Conservation (phyloP, 2,797 vertebrate species). For the Synaphobranchus kaupii region DNA sequence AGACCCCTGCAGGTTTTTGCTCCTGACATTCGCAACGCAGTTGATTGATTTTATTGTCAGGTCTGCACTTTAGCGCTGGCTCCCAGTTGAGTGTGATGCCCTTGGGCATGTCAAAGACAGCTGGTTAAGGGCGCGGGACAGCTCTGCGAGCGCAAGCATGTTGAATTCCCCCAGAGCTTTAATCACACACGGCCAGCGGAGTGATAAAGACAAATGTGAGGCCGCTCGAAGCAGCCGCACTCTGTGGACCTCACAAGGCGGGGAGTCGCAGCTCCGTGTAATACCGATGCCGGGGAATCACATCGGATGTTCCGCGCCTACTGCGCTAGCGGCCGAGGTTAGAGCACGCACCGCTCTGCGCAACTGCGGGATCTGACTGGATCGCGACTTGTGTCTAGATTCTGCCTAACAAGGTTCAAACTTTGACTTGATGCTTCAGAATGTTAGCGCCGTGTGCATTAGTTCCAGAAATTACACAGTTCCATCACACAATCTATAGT, state of each 20-base stretch:
- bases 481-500: not conserved
- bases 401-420: not conserved
- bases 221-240: not conserved
- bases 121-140: not conserved
- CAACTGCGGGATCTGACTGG: not conserved
- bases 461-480: not conserved
- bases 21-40: not conserved
- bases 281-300: not conserved
- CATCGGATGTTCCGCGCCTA: not conserved
- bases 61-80: not conserved
- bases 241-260: not conserved
- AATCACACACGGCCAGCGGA: not conserved
- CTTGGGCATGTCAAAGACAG: not conserved
- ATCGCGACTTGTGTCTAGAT: not conserved
- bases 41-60: constrained; percentile 10
- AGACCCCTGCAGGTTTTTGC: not conserved
- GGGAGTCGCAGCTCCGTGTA: not conserved
- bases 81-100: not conserved
- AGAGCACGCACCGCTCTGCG: not conserved
- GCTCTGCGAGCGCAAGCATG: not conserved
- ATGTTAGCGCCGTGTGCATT: not conserved
- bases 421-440: not conserved
- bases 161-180: not conserved
- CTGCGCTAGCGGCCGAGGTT: not conserved
- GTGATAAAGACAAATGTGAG: not conserved